Percentiles rank a stretch among this genome's conserved stretches.
Conservation (phyloP, 2,113 vertebrate species). For the Dasyprocta punctata region DNA sequence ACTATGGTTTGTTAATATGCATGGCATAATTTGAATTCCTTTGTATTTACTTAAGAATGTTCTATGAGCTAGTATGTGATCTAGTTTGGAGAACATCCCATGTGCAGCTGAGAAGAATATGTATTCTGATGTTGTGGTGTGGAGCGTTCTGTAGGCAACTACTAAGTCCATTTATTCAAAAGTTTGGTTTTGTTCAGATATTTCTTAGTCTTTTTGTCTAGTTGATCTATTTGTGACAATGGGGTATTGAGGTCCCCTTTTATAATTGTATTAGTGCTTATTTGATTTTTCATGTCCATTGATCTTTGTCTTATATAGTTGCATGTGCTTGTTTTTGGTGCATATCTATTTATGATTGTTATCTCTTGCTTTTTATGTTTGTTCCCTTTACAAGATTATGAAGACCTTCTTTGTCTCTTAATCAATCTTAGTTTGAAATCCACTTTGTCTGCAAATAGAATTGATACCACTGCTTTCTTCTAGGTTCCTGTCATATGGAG, state of each 20-base stretch:
- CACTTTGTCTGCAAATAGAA: background rate
- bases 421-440: background rate
- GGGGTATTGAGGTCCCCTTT: background rate
- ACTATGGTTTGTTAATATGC: background rate
- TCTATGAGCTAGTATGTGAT: background rate
- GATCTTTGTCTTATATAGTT: background rate
- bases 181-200: background rate
- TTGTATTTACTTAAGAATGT: background rate
- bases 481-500: background rate
- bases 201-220: background rate
- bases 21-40: background rate
- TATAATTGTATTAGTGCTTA: background rate
- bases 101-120: background rate
- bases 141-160: background rate
- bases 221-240: background rate
- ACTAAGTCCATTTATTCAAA: background rate
- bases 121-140: background rate
- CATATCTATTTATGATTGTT: background rate
- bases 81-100: background rate
- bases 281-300: background rate
- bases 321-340: background rate
- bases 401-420: background rate
- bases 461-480: background rate
- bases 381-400: background rate
- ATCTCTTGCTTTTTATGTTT: background rate